Evolutionary conservation across 92 coral and sea anemone species (phyloP).

Genomic region (Epizoanthus rinbou): DNA sequence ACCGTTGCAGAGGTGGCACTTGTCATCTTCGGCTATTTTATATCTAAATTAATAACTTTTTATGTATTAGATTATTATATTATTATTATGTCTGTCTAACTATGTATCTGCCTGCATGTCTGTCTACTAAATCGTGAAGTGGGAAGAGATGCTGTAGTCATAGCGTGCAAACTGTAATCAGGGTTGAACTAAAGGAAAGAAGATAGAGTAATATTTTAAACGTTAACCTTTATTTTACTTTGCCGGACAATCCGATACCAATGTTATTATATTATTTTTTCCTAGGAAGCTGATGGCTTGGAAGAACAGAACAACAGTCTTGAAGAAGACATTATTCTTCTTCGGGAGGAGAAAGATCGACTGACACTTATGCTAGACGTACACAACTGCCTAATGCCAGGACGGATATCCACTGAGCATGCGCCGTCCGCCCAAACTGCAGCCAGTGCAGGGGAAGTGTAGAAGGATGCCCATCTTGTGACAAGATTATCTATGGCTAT

Average conservation of each 20-base stretch:
- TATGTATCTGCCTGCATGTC: too few relatives aligned
- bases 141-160: background rate
- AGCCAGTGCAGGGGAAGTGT: background rate
- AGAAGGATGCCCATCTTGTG: too few relatives aligned
- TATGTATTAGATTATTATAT: too few relatives aligned
- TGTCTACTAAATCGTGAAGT: background rate
- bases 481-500: too few relatives aligned
- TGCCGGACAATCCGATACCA: too few relatives aligned
- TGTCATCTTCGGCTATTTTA: too few relatives aligned
- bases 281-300: constrained; percentile 29
- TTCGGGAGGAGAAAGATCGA: constrained; percentile 20
- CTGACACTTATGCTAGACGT: constrained; percentile 20
- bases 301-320: constrained; percentile 35
- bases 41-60: too few relatives aligned
- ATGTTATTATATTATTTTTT: background rate
- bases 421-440: background rate
- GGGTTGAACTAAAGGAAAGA: background rate
- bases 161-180: too few relatives aligned
- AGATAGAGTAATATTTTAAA: too few relatives aligned
- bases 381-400: constrained; percentile 23
- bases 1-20: too few relatives aligned
- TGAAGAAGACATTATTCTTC: constrained; percentile 36
- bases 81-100: too few relatives aligned
- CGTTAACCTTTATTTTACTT: too few relatives aligned
- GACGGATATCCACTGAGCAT: constrained; percentile 5